Conservation (phyloP, 1,140 invertebrate species). For the Ptiloglossa arizonensis region DNA sequence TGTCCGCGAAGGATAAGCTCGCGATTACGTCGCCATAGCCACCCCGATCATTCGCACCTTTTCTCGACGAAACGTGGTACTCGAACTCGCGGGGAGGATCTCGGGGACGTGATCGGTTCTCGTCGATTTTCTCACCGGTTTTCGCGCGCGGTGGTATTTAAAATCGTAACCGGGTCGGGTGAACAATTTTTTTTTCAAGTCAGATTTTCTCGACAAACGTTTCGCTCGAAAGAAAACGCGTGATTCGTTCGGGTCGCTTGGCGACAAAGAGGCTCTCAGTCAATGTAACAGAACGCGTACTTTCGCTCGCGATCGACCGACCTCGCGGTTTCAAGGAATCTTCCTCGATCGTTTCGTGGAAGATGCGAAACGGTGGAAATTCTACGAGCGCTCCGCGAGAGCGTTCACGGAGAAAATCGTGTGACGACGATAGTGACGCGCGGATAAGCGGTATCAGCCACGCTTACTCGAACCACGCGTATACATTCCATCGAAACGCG, state of each 20-base stretch:
- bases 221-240: background rate
- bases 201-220: background rate
- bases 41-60: too few species aligned
- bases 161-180: too few species aligned
- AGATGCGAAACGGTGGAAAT: conserved; percentile 20
- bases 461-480: conserved; percentile 50
- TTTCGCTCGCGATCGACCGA: conserved; percentile 15
- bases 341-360: conserved; percentile 33
- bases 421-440: conserved; percentile 37
- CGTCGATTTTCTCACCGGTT: too few species aligned
- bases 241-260: background rate
- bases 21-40: too few species aligned
- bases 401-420: conserved; percentile 39
- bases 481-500: background rate
- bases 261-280: conserved; percentile 8
- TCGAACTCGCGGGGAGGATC: too few species aligned
- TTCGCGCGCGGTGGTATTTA: too few species aligned
- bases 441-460: conserved; percentile 54
- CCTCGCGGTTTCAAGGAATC: conserved; percentile 35
- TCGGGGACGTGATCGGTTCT: too few species aligned
- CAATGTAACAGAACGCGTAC: background rate
- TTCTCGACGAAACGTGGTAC: too few species aligned
- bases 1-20: too few species aligned
- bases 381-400: background rate
- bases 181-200: background rate